Percentiles rank a stretch among this genome's conserved stretches.
Conservation (phyloP, 2,888 invertebrate genomes). For the Nephrotoma appendiculata region DNA sequence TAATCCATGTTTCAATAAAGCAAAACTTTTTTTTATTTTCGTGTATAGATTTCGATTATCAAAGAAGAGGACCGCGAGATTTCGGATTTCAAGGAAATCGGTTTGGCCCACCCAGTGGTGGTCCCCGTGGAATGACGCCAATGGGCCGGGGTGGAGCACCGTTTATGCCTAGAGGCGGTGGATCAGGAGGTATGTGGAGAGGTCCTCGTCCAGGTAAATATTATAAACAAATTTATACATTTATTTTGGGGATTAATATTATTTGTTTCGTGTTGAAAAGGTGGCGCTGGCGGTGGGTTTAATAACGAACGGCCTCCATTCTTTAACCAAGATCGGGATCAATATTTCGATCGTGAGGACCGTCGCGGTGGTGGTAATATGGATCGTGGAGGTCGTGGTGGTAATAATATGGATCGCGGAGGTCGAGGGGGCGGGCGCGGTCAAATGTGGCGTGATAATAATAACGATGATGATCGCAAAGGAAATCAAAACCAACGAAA, state of each 20-base stretch:
- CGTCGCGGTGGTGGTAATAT: slow-evolving; percentile 7
- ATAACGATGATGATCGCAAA: neutral
- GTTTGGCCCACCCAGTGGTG: slow-evolving; percentile 20
- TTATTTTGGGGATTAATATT: neutral
- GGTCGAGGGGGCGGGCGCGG: neutral
- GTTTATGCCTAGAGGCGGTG: slow-evolving; percentile 14
- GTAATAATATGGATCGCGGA: slow-evolving; percentile 2
- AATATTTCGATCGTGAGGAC: slow-evolving; percentile 6
- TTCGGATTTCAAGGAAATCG: slow-evolving; percentile 19
- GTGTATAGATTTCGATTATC: slow-evolving; percentile 1
- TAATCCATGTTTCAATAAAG: neutral
- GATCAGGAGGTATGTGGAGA: slow-evolving; percentile 15
- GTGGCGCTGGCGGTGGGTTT: neutral
- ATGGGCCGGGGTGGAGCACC: slow-evolving; percentile 13
- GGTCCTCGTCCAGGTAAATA: slow-evolving; percentile 12
- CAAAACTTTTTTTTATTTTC: neutral
- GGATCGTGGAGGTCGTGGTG: slow-evolving; percentile 16
- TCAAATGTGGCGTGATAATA: slow-evolving; percentile 2
- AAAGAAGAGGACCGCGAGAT: slow-evolving; percentile 1
- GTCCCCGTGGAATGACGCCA: slow-evolving; percentile 4
- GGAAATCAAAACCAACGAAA: neutral
- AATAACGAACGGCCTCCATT: slow-evolving; percentile 4
- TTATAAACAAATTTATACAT: neutral
- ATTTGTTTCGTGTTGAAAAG: neutral
- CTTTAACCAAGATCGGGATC: slow-evolving; percentile 11